Conservation (phyloP, 2,113 vertebrate species). For the Urocitellus parryii region DNA sequence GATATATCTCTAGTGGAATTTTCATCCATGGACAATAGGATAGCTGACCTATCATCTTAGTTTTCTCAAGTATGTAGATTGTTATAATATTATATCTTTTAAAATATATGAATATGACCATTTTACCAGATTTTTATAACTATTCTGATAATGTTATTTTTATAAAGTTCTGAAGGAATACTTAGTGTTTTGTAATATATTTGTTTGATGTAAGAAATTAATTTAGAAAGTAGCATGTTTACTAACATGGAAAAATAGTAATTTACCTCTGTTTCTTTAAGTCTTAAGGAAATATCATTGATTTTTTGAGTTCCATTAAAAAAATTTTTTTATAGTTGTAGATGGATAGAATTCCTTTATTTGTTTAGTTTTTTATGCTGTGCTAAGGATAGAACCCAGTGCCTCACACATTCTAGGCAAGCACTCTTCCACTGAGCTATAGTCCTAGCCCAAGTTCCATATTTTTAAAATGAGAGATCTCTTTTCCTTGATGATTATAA, state of each 20-base stretch:
- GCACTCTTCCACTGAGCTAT: too few species aligned
- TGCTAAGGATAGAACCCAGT: too few species aligned
- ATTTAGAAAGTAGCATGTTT: constrained; percentile 35
- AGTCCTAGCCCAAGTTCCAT: not conserved
- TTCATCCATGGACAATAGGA: not conserved
- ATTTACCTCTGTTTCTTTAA: not conserved
- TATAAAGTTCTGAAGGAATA: not conserved
- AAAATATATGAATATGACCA: not conserved
- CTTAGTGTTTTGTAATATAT: not conserved
- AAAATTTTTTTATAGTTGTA: too few species aligned
- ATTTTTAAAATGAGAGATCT: not conserved
- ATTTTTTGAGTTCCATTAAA: not conserved
- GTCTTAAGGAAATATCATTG: not conserved
- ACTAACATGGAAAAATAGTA: not conserved
- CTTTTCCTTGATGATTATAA: not conserved
- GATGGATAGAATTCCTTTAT: too few species aligned
- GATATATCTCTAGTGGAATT: not conserved
- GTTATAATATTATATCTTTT: not conserved
- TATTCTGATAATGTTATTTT: not conserved
- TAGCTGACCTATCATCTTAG: not conserved
- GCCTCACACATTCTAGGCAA: too few species aligned
- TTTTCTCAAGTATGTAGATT: constrained; percentile 16
- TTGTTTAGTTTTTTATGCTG: too few species aligned
- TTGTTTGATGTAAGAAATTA: constrained; percentile 31
- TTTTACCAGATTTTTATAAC: not conserved